Conservation (phyloP, 2,888 invertebrate species). For the Meiosimyza decipiens region DNA sequence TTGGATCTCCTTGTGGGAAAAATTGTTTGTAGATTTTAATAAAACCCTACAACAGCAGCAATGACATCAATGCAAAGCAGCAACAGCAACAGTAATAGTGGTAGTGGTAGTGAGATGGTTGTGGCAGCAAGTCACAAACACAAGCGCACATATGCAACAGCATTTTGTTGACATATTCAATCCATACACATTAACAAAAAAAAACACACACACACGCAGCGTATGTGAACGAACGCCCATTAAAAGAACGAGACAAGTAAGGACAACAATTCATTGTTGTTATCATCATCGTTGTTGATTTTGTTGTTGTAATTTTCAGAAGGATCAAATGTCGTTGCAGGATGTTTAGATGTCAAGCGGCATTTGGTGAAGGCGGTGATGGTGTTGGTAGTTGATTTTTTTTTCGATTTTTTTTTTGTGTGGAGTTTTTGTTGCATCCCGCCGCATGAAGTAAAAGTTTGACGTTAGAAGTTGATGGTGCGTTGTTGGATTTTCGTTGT, state of each 20-base stretch:
- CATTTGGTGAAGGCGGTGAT: not conserved
- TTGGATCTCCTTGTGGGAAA: constrained; percentile 99
- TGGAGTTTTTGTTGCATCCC: not conserved
- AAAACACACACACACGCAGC: constrained; percentile 26
- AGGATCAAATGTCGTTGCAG: constrained; percentile 10
- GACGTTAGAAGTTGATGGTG: not conserved
- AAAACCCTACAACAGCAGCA: constrained; percentile 82
- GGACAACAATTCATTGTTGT: constrained; percentile 3
- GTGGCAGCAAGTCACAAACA: constrained; percentile 6
- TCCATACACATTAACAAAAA: constrained; percentile 9
- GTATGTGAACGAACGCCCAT: constrained; percentile 2
- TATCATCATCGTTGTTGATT: not conserved
- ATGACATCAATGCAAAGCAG: constrained; percentile 1
- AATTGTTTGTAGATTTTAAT: constrained; percentile 99
- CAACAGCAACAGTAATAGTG: constrained; percentile 21
- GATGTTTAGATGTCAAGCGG: constrained; percentile 1
- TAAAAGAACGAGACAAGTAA: not conserved
- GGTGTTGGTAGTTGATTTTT: not conserved
- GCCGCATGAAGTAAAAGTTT: not conserved
- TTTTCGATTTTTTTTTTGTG: not conserved
- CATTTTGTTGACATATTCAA: not conserved
- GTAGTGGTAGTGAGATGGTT: not conserved
- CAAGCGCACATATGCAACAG: constrained; percentile 15
- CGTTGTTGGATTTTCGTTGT: not conserved
- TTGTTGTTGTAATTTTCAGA: not conserved